Evolutionary conservation across 64 coral and sea anemone genomes (phyloP).

Genomic region (Catalaphyllia jardinei): DNA sequence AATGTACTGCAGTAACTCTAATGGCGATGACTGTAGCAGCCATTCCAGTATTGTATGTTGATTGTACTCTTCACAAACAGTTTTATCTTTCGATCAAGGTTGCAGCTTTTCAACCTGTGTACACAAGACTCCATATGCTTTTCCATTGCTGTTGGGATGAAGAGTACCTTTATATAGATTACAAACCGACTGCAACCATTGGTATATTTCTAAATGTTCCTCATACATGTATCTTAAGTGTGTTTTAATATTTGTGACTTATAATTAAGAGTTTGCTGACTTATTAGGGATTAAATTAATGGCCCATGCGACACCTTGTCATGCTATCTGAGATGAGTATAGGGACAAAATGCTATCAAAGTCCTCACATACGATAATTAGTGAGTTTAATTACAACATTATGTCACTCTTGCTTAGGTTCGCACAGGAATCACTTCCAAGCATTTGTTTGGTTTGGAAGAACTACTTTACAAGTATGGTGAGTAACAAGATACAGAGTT

Average conservation of each 20-base stretch:
- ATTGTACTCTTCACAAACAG: background rate
- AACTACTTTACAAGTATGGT: slow-evolving; percentile 92
- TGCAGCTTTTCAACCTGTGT: background rate
- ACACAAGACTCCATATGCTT: background rate
- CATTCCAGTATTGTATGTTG: slow-evolving; percentile 73
- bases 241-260: too few species aligned
- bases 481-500: background rate
- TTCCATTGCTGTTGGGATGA: background rate
- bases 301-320: too few species aligned
- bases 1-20: slow-evolving; percentile 94
- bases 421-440: slow-evolving; percentile 69
- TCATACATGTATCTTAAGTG: too few species aligned
- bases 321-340: too few species aligned
- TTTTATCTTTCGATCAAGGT: background rate
- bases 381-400: too few species aligned
- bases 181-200: too few species aligned
- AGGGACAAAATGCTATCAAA: too few species aligned
- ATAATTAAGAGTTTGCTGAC: too few species aligned
- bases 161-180: too few species aligned
- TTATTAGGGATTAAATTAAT: too few species aligned
- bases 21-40: slow-evolving; percentile 80
- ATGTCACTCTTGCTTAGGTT: slow-evolving; percentile 29
- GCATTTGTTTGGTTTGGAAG: slow-evolving; percentile 79
- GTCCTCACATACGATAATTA: too few species aligned
- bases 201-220: too few species aligned